Evolutionary conservation across 2,113 vertebrate species (phyloP), one percentile per base, ranked within the genome.

Genomic region (Carassius gibelio): DNA sequence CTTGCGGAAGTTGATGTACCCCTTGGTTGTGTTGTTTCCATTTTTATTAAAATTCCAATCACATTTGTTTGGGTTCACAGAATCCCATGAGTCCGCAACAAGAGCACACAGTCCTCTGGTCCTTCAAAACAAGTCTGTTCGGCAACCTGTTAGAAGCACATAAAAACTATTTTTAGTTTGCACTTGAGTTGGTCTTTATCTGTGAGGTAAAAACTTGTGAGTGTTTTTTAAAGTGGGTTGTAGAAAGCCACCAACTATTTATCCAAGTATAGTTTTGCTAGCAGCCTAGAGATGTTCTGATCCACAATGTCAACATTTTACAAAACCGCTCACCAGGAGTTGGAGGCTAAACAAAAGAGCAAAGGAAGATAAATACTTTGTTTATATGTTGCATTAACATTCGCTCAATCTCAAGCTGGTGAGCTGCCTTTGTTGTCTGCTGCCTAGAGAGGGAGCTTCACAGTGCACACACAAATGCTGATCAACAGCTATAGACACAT

Each of bases 251-350:
- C 36, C 45, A 68, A 68, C 62, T 6, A 19, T 81, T 69, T 69
- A 13, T 81, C 26, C 14, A 81, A 81, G 38, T 34, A 66, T n/a
- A 50, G 42, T 62, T 81, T 80, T 80, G 42, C 42, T 50, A 52
- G 62, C 26, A 69, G 1, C 6, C 23, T 34, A 6, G 79, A 69
- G 45, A 66, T 62, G 8, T 81, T 69, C 62, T 34, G 61, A 81
- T 69, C 55, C 55, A n/a, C 9, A 38, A 7, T 62, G 76, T 34
- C 48, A 76, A 76, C 45, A 55, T 52, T 50, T 52, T 9, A 52
- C 74, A 76, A 50, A 75, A 55, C 30, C 48, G 1, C n/a, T 66
- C 23, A 48, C 77, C n/a, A 66, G 59, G 59, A 19, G 38, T 19
- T 81, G 21, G 79, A 52, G 34, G 8, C 62, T 26, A 10, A 66